phyloP scores from a whole-genome alignment of 2,888 invertebrate species.

The Blastobasis adustella region DNA sequence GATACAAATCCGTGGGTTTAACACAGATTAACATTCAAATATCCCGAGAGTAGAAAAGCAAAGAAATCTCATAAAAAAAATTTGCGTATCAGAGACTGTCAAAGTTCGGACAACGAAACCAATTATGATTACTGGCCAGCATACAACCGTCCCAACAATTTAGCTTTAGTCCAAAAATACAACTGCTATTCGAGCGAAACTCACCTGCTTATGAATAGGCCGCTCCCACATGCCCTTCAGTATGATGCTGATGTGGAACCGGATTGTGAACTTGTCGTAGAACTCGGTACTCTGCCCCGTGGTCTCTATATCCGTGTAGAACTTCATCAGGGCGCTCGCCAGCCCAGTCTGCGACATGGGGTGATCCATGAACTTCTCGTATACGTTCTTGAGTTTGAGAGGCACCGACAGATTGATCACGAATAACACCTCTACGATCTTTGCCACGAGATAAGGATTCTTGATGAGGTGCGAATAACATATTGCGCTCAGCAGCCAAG shows the following conservation, averaged over 20 bases:
- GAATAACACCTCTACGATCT: constrained; percentile 93
- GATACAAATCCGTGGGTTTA: no score
- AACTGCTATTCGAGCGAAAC: neutral
- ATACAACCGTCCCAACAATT: no score
- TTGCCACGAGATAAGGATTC: constrained; percentile 97
- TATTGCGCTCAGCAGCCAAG: constrained; percentile 91
- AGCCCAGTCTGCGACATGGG: constrained; percentile 82
- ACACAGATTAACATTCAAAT: no score
- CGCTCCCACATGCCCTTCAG: constrained; percentile 97
- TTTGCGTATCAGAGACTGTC: no score
- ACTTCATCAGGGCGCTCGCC: constrained; percentile 95
- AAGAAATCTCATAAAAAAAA: no score
- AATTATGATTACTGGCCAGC: no score
- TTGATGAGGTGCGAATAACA: constrained; percentile 93
- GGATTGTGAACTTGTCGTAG: constrained; percentile 98
- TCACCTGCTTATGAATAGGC: constrained; percentile 82
- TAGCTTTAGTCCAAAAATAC: no score
- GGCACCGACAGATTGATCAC: constrained; percentile 83
- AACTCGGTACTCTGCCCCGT: constrained; percentile 99
- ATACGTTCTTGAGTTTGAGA: constrained; percentile 72
- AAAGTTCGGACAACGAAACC: no score
- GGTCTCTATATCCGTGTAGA: constrained; percentile 98
- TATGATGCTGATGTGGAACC: constrained; percentile 98
- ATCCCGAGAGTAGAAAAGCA: no score
- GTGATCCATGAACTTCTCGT: constrained; percentile 89